Conservation (phyloP, 2,797 vertebrate species). For the Etheostoma perlongum region DNA sequence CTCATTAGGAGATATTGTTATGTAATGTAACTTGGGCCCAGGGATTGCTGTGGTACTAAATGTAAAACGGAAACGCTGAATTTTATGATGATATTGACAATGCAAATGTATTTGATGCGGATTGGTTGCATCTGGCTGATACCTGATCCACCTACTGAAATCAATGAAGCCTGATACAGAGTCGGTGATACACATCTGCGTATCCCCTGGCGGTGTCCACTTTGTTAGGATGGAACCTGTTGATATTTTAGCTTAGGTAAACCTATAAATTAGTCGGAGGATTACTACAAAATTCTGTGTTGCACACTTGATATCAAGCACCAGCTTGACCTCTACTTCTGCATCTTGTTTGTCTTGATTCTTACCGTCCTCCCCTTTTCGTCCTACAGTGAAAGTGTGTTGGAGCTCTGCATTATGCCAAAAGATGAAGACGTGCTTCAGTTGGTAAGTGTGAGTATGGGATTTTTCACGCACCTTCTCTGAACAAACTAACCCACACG, state of each 20-base stretch:
- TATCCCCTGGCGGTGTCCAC: background rate
- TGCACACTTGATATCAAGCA: background rate
- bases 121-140: background rate
- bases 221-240: background rate
- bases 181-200: background rate
- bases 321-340: background rate
- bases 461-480: slow-evolving; percentile 49
- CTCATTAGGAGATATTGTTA: background rate
- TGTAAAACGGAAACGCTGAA: background rate
- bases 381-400: slow-evolving; percentile 88
- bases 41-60: background rate
- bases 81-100: background rate
- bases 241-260: background rate
- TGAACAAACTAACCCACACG: slow-evolving; percentile 11
- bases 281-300: background rate
- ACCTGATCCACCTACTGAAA: background rate
- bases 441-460: slow-evolving; percentile 89
- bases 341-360: slow-evolving; percentile 4
- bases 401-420: slow-evolving; percentile 98
- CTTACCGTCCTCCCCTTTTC: background rate
- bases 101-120: background rate
- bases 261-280: background rate
- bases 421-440: slow-evolving; percentile 98
- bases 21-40: background rate
- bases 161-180: background rate